Evolutionary conservation across 2,888 invertebrate species (phyloP).

Genomic region (Stegophylla sp.): DNA sequence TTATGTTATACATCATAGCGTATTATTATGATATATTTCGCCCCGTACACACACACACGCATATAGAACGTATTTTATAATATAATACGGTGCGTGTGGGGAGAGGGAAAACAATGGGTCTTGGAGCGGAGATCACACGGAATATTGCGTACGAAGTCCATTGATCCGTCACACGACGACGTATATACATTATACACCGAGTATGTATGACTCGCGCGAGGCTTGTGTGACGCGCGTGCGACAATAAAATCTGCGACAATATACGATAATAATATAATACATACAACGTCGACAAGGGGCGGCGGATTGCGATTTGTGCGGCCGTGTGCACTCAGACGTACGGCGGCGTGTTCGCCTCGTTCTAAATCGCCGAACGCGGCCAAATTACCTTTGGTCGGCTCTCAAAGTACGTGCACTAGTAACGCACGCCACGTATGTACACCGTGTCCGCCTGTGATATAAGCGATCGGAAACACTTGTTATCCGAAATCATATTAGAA

Average conservation of each 20-base stretch:
- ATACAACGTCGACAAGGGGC: not conserved
- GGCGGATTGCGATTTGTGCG: constrained; percentile 41
- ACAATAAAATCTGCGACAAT: constrained; percentile 52
- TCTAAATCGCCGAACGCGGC: constrained; percentile 37
- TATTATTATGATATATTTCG: not conserved
- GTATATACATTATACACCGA: not conserved
- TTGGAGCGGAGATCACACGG: not conserved
- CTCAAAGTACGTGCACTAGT: not conserved
- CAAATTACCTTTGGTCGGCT: constrained; percentile 27
- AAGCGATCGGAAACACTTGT: too few relatives aligned
- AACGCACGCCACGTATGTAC: not conserved
- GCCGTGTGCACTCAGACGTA: constrained; percentile 33
- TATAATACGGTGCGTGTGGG: not conserved
- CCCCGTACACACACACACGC: not conserved
- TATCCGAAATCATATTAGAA: too few relatives aligned
- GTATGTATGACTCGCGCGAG: not conserved
- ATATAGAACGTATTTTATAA: too few relatives aligned
- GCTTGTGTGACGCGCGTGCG: constrained; percentile 38
- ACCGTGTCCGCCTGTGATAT: not conserved
- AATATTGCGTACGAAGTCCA: constrained; percentile 5
- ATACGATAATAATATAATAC: not conserved
- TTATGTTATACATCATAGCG: not conserved
- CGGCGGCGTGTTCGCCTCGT: constrained; percentile 41
- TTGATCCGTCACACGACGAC: constrained; percentile 52
- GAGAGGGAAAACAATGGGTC: constrained; percentile 29